Evolutionary conservation across 2,113 vertebrate species (phyloP).

Genomic region (Steatornis caripensis): DNA sequence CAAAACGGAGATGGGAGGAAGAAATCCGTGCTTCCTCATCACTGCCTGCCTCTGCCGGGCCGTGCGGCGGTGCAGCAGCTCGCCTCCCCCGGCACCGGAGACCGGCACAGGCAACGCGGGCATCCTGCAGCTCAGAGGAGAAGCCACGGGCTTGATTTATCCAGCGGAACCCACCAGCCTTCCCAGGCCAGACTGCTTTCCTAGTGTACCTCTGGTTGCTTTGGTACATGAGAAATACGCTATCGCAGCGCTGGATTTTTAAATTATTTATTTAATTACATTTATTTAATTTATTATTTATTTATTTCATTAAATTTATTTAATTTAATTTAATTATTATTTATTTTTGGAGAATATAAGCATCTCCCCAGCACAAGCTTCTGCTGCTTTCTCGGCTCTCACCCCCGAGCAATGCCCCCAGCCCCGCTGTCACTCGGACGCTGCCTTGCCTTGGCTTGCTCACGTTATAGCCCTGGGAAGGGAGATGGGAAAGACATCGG

Average conservation of each 20-base stretch:
- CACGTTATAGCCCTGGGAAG: neutral
- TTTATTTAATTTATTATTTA: too few relatives aligned
- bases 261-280: too few relatives aligned
- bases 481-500: neutral
- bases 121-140: neutral
- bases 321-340: too few relatives aligned
- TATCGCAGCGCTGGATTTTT: neutral
- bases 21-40: neutral
- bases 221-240: neutral
- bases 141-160: neutral
- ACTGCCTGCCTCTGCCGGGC: neutral
- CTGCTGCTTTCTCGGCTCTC: neutral
- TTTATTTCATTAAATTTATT: too few relatives aligned
- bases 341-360: neutral
- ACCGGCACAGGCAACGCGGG: neutral
- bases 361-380: neutral
- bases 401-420: neutral
- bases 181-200: neutral
- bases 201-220: neutral
- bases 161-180: neutral
- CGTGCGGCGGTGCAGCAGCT: neutral
- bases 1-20: neutral
- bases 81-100: neutral
- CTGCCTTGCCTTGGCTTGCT: neutral
- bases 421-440: rapidly evolving